These are phyloP conservation scores for Aphrocallistes beatrix DNA, from an alignment of 37 sponge, comb jelly and placozoan genomes.

Conservation along the genomic window DNA sequence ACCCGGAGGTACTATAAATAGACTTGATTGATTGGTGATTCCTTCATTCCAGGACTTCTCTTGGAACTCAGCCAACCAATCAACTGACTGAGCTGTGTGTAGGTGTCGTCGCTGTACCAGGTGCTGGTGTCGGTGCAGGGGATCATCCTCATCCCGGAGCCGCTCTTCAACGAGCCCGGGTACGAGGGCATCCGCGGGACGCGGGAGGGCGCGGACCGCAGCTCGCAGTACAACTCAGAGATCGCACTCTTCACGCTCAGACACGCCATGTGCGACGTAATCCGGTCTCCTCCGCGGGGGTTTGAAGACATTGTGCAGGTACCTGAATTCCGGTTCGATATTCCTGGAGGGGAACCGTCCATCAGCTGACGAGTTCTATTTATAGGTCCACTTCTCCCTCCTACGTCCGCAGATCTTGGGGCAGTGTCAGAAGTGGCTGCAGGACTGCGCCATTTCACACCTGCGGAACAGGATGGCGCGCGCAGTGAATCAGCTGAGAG, in stretches of 20 bases:
- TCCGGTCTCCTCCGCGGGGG: not conserved
- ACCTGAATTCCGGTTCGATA: too few relatives aligned
- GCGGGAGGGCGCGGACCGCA: conserved; percentile 34
- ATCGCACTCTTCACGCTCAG: not conserved
- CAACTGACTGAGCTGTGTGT: conserved; percentile 32
- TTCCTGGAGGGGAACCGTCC: too few relatives aligned
- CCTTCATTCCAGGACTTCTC: too few relatives aligned
- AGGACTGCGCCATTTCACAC: conserved; percentile 34
- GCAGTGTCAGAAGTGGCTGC: conserved; percentile 67
- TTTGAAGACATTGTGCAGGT: not conserved
- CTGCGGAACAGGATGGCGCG: conserved; percentile 40
- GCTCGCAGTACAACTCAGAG: not conserved
- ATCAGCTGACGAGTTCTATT: too few relatives aligned
- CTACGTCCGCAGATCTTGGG: conserved; percentile 41
- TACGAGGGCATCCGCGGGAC: conserved; percentile 65
- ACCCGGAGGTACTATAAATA: conserved; percentile 33
- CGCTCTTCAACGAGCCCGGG: conserved; percentile 91
- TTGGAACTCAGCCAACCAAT: too few relatives aligned
- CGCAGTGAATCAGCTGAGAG: conserved; percentile 59
- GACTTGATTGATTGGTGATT: conserved; percentile 39
- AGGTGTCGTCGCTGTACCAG: conserved; percentile 31
- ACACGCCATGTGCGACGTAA: not conserved
- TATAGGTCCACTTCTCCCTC: conserved; percentile 56
- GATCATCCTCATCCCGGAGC: conserved; percentile 75
- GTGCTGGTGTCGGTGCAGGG: conserved; percentile 79